phyloP scores from a whole-genome alignment of 2,888 invertebrate species.

The Oxyscelio sp. region DNA sequence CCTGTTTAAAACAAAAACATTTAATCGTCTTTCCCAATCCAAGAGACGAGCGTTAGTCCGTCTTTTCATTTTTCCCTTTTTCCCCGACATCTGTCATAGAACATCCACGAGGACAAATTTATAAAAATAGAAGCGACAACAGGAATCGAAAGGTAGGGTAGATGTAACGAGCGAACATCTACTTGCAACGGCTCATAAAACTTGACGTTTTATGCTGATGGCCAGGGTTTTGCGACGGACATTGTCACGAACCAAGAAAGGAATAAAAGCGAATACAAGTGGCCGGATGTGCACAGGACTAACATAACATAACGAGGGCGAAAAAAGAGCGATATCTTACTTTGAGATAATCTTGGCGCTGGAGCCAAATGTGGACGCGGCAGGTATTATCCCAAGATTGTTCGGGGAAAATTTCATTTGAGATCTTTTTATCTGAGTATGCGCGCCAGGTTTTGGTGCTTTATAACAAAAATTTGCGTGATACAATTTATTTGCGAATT shows the following conservation, averaged over 20 bases:
- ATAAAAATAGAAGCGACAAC: slow-evolving; percentile 55
- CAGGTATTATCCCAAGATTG: slow-evolving; percentile 80
- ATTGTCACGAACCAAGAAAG: slow-evolving; percentile 81
- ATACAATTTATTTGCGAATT: too few species aligned
- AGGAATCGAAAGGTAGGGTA: slow-evolving; percentile 74
- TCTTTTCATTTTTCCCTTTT: neutral
- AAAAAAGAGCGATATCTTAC: slow-evolving; percentile 49
- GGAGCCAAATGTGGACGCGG: slow-evolving; percentile 80
- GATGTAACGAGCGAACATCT: slow-evolving; percentile 85
- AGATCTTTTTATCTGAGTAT: slow-evolving; percentile 20
- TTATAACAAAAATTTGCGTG: too few species aligned
- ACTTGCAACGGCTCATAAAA: slow-evolving; percentile 87
- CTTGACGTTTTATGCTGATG: slow-evolving; percentile 87
- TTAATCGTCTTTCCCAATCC: slow-evolving; percentile 3
- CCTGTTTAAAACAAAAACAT: slow-evolving; percentile 10
- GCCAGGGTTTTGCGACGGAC: slow-evolving; percentile 80
- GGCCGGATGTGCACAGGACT: slow-evolving; percentile 41
- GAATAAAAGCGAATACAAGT: slow-evolving; percentile 67
- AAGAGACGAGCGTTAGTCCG: neutral
- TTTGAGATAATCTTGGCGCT: slow-evolving; percentile 81
- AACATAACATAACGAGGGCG: slow-evolving; percentile 44
- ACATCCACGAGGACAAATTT: slow-evolving; percentile 26
- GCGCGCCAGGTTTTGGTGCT: slow-evolving; percentile 12
- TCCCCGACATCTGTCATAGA: slow-evolving; percentile 34
- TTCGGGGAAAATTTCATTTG: slow-evolving; percentile 56